These are phyloP conservation scores for Cephus runcator DNA, from an alignment of 2,888 invertebrate species.

Conservation along the genomic window DNA sequence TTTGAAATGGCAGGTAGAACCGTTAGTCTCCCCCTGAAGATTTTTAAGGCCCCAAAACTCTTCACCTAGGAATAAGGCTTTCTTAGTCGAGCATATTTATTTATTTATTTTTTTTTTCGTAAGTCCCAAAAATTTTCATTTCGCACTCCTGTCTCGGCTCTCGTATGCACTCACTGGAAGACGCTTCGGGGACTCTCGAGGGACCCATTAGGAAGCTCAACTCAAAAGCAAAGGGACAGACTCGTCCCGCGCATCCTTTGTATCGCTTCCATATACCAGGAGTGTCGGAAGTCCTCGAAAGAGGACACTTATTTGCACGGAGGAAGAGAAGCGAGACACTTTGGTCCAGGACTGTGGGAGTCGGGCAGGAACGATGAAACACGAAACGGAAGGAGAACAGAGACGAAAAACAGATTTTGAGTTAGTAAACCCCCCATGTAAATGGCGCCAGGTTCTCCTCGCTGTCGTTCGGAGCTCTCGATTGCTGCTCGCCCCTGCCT, in stretches of 20 bases:
- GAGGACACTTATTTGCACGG: constrained; percentile 17
- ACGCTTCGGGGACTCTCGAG: not conserved
- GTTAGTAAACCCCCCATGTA: not conserved
- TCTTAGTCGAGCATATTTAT: not conserved
- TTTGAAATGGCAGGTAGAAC: constrained; percentile 46
- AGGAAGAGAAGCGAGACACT: constrained; percentile 32
- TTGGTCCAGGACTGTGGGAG: constrained; percentile 12
- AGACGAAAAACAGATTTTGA: constrained; percentile 52
- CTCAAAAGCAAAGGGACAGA: constrained; percentile 7
- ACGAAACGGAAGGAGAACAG: constrained; percentile 25
- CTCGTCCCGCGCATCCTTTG: constrained; percentile 14
- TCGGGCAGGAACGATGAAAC: constrained; percentile 17
- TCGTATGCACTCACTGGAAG: not conserved
- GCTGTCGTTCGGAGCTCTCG: not conserved
- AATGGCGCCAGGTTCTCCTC: constrained; percentile 16
- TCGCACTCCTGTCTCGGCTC: not conserved
- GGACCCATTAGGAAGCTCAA: not conserved
- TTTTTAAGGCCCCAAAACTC: not conserved
- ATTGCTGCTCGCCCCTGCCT: not conserved
- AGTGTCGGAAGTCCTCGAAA: constrained; percentile 48
- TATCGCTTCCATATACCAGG: constrained; percentile 1
- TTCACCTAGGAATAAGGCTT: not conserved
- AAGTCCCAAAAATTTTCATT: not conserved
- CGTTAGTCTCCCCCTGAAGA: constrained; percentile 36
- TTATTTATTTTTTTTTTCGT: not conserved